Evolutionary conservation across 2,888 invertebrate species (phyloP).

Genomic region (Agelastica alni): DNA sequence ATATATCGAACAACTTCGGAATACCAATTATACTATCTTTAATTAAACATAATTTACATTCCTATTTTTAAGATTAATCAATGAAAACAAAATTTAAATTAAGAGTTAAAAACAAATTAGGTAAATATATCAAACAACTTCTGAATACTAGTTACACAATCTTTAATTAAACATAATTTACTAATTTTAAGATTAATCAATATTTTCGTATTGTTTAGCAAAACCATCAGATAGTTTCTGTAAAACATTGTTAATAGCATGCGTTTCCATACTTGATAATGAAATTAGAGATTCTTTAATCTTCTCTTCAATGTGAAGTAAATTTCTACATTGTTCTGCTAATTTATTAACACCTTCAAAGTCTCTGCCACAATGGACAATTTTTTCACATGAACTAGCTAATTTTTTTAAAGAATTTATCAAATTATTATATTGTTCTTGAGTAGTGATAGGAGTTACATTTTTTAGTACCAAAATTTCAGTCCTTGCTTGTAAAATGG

Average conservation of each 20-base stretch:
- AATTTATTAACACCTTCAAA: slow-evolving; percentile 19
- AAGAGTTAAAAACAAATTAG: too few species aligned
- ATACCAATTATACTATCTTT: too few species aligned
- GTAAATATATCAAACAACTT: too few species aligned
- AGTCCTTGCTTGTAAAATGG: slow-evolving; percentile 12
- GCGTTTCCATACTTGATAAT: slow-evolving; percentile 10
- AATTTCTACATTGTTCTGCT: slow-evolving; percentile 13
- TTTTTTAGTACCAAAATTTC: slow-evolving; percentile 26
- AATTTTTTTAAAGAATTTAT: slow-evolving; percentile 17
- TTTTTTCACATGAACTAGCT: slow-evolving; percentile 13
- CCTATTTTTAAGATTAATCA: too few species aligned
- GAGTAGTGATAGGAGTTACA: slow-evolving; percentile 26
- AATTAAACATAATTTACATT: too few species aligned
- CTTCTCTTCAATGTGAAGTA: slow-evolving; percentile 13
- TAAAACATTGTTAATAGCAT: slow-evolving; percentile 11
- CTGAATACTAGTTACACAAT: too few species aligned
- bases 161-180: too few species aligned
- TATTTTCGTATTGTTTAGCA: slow-evolving; percentile 29
- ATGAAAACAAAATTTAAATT: too few species aligned
- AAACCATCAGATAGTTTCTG: slow-evolving; percentile 25
- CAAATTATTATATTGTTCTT: slow-evolving; percentile 31
- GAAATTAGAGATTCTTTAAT: background rate
- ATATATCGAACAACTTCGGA: too few species aligned
- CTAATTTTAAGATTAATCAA: too few species aligned
- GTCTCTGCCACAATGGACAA: slow-evolving; percentile 22